Evolutionary conservation across 2,888 invertebrate genomes (phyloP).

Genomic region (Catonia carolina): DNA sequence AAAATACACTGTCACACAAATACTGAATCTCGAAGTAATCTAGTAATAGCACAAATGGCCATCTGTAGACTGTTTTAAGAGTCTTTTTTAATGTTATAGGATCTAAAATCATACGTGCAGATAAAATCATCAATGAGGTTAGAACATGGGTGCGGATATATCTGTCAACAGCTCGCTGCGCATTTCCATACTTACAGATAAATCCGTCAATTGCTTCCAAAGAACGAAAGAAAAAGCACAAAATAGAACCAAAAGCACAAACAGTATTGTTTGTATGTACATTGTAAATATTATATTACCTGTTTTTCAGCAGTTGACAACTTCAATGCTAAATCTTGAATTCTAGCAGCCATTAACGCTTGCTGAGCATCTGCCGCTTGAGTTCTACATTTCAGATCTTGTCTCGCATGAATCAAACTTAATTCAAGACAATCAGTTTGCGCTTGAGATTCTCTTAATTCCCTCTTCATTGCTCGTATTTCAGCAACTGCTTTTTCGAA

Average conservation of each 20-base stretch:
- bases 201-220: too few relatives aligned
- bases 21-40: too few relatives aligned
- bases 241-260: neutral
- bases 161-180: too few relatives aligned
- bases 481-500: constrained; percentile 79
- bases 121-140: too few relatives aligned
- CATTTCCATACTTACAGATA: too few relatives aligned
- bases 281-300: constrained; percentile 44
- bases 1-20: too few relatives aligned
- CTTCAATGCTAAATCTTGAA: constrained; percentile 77
- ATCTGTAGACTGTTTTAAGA: too few relatives aligned
- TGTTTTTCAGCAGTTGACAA: constrained; percentile 75
- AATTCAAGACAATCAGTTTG: constrained; percentile 74
- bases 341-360: constrained; percentile 71
- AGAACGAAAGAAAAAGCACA: constrained; percentile 9
- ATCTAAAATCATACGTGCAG: too few relatives aligned
- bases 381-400: constrained; percentile 61
- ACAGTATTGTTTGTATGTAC: neutral
- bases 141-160: too few relatives aligned
- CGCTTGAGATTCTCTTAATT: constrained; percentile 70
- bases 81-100: too few relatives aligned
- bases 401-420: constrained; percentile 65
- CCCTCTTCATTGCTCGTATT: constrained; percentile 74
- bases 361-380: constrained; percentile 62
- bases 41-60: too few relatives aligned